Percentiles rank a stretch among this genome's conserved stretches.
phyloP scores from a whole-genome alignment of 1,140 invertebrate species.

The Listronotus oregonensis region DNA sequence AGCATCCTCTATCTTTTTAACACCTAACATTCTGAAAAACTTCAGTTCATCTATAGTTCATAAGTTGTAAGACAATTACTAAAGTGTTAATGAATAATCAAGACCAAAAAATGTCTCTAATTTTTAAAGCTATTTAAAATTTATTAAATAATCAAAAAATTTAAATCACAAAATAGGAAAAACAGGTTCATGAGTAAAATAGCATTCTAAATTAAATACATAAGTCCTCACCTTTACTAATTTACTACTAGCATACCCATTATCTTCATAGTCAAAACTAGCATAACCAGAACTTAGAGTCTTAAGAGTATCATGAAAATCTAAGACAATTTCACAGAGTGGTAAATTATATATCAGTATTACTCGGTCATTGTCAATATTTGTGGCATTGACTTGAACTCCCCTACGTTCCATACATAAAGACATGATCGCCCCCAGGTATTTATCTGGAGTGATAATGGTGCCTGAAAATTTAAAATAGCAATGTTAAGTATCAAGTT shows the following conservation, averaged over 20 bases:
- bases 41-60: too few species aligned
- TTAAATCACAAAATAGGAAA: too few species aligned
- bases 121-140: too few species aligned
- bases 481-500: too few species aligned
- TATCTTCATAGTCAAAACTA: slow-evolving; percentile 96
- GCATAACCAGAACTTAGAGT: slow-evolving; percentile 91
- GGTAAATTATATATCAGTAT: slow-evolving; percentile 86
- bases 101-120: too few species aligned
- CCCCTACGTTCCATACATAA: slow-evolving; percentile 82
- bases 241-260: slow-evolving; percentile 75
- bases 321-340: slow-evolving; percentile 89
- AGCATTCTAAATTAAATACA: too few species aligned
- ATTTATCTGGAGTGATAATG: slow-evolving; percentile 84
- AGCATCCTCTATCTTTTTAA: too few species aligned
- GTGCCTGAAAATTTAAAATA: slow-evolving; percentile 65
- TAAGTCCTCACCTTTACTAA: slow-evolving; percentile 68
- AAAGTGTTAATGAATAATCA: too few species aligned
- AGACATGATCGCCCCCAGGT: slow-evolving; percentile 70
- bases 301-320: slow-evolving; percentile 94
- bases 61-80: too few species aligned
- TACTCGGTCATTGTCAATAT: slow-evolving; percentile 82
- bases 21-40: too few species aligned
- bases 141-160: too few species aligned
- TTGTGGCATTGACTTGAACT: slow-evolving; percentile 70
- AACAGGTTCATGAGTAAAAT: too few species aligned